Evolutionary conservation across 2,113 vertebrate genomes (phyloP).

Genomic region (Mirza zaza): DNA sequence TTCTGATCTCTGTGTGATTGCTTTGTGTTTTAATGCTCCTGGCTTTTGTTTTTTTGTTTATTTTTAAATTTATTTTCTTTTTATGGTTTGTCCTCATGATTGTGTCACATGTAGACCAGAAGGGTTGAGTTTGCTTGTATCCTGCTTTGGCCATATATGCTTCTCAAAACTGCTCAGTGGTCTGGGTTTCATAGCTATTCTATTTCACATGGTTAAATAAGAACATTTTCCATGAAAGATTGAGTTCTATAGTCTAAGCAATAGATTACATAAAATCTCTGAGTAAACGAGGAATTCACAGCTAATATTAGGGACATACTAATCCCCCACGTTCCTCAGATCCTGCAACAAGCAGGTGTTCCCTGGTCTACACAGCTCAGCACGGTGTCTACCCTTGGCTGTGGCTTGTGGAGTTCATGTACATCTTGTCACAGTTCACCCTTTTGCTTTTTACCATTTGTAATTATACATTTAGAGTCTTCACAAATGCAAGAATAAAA

Average conservation of each 20-base stretch:
- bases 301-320: not conserved
- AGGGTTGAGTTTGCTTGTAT: not conserved
- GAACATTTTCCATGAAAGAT: not conserved
- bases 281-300: not conserved
- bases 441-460: not conserved
- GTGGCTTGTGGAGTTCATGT: not conserved
- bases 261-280: not conserved
- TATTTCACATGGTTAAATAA: not conserved
- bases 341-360: not conserved
- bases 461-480: not conserved
- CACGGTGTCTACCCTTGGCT: not conserved
- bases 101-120: not conserved
- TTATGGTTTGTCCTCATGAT: not conserved
- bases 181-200: not conserved
- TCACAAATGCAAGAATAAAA: not conserved
- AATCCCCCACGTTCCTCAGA: not conserved
- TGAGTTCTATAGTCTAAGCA: not conserved
- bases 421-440: not conserved
- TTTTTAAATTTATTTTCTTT: slow-evolving; percentile 15
- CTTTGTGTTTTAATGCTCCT: slow-evolving; percentile 14
- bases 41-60: slow-evolving; percentile 3
- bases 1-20: not conserved
- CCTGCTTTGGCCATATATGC: not conserved
- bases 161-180: not conserved
- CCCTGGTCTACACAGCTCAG: not conserved